Base-by-base conservation (phyloP, 2,113 vertebrate genomes). In the Hipposideros armiger region DNA sequence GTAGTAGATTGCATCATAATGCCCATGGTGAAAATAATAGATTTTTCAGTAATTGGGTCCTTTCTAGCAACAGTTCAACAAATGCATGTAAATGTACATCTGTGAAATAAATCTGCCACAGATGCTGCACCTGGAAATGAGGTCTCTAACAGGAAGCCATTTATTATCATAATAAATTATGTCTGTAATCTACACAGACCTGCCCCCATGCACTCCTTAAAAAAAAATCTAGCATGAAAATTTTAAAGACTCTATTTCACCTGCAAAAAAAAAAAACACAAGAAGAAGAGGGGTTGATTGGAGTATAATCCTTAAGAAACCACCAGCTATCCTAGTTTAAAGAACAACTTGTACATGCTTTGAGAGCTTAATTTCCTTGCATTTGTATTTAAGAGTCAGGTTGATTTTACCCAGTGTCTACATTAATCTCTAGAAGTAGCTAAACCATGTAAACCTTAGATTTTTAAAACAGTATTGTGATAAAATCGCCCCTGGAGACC, bases 161-260 rank as follows among this genome's bases (percentile, higher is more conserved):
- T 94, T 90, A 91, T 95, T 90, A 87, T 58, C 88, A 94, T 76
- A 94, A 85, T 78, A 94, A 93, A 95, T 96, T 86, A 52, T 47
- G 56, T 73, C 82, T 91, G 36, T 73, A 72, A 89, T 93, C 64
- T 80, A 81, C 17, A 80, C 15, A 66, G 85, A 88, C 22, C 14
- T 28, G 15, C 26, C 10, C 28, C 60, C 58, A 82, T 40, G 56
- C 20, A 72, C 19, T 47, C 58, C 42, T 96, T 60, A 11, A 22
- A 72, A 73, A 70, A 83, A 87, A 67, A 10, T 6, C 30, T n/a
- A 82, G 16, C 28, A 87, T 62, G 30, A n/a, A 78, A 78, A 87
- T 62, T 50, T 83, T 76, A 96, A 82, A 94, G 76, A 80, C 20
- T 30, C 20, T 52, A 64, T 22, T 60, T 95, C 36, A 84, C 45